Evolutionary conservation across 1,140 invertebrate genomes (phyloP).

Genomic region (Drosophila tani): DNA sequence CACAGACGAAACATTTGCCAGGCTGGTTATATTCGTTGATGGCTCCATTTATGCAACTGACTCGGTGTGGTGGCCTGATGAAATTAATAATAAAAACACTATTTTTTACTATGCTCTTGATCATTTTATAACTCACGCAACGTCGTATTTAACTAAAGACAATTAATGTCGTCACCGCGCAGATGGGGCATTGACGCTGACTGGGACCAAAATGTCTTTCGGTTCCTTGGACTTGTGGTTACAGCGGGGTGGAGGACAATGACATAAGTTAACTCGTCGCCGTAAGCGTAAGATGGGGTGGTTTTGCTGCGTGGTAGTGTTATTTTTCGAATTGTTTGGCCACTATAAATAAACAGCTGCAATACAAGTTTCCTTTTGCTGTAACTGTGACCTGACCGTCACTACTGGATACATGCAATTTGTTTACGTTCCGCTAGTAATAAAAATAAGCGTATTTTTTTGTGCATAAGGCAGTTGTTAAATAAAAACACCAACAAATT

Average conservation of each 20-base stretch:
- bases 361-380: neutral
- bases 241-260: neutral
- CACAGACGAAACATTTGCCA: constrained; percentile 14
- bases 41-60: constrained; percentile 55
- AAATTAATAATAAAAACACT: too few relatives aligned
- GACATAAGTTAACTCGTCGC: neutral
- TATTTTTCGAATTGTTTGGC: neutral
- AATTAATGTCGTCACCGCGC: neutral
- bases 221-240: neutral
- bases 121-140: neutral
- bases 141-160: neutral
- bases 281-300: neutral
- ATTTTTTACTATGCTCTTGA: neutral
- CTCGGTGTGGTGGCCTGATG: neutral
- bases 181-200: neutral
- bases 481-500: neutral
- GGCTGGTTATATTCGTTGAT: constrained; percentile 37
- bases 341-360: constrained; percentile 6
- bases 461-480: too few relatives aligned
- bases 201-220: too few relatives aligned
- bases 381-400: neutral
- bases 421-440: neutral
- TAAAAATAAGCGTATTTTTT: neutral
- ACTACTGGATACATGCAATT: constrained; percentile 1
- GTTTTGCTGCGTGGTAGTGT: neutral